A percentile compares a stretch with the other conserved stretches of the same genome.
phyloP scores from a whole-genome alignment of 2,888 invertebrate genomes.

The Sphaeridia pumilis region DNA sequence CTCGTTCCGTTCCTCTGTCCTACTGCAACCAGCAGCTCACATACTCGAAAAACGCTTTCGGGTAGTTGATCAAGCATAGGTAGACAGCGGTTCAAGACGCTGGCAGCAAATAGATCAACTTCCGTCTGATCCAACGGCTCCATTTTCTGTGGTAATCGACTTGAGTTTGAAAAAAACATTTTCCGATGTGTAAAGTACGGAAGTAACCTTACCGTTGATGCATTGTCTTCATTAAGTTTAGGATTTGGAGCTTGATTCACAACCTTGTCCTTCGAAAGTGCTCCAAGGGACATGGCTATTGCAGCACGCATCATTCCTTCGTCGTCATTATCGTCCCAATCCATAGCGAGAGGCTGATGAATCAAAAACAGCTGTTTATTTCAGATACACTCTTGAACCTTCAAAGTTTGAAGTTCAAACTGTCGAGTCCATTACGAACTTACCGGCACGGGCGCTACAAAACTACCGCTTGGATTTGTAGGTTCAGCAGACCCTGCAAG shows the following conservation, averaged over 20 bases:
- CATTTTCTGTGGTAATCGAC: conserved; percentile 38
- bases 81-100: conserved; percentile 56
- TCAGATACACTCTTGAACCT: too few species aligned
- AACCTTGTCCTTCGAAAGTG: conserved; percentile 33
- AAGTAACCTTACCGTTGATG: neutral
- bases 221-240: neutral
- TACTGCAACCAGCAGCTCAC: conserved; percentile 62
- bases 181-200: too few species aligned
- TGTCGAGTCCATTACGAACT: too few species aligned
- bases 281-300: conserved; percentile 55
- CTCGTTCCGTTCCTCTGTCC: conserved; percentile 56
- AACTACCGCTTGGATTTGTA: too few species aligned
- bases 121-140: conserved; percentile 43
- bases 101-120: conserved; percentile 56
- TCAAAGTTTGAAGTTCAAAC: too few species aligned
- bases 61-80: conserved; percentile 58
- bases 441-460: too few species aligned
- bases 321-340: conserved; percentile 49
- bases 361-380: too few species aligned
- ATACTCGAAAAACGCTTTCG: conserved; percentile 63
- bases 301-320: conserved; percentile 55
- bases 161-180: too few species aligned
- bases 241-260: conserved; percentile 1
- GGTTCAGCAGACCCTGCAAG: too few species aligned
- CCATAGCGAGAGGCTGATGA: conserved; percentile 39